Conservation (phyloP, 2,113 vertebrate species). For the Callipepla californica region DNA sequence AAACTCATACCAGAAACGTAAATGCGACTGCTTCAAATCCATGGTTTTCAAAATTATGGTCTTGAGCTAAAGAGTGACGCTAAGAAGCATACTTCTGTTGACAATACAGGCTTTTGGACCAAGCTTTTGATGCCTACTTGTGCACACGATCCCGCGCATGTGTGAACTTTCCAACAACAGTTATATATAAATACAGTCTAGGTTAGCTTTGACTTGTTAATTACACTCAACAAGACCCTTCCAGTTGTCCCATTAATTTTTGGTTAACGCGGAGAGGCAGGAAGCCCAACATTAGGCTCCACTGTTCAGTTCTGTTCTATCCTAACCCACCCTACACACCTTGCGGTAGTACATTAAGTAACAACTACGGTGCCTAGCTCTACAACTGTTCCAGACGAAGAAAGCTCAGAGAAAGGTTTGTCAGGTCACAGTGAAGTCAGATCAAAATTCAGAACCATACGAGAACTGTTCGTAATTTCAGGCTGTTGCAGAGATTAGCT, state of each 20-base stretch:
- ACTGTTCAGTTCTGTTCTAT: neutral
- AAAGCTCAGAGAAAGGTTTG: neutral
- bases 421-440: neutral
- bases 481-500: neutral
- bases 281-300: neutral
- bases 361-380: neutral
- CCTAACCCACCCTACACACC: neutral
- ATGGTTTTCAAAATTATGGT: neutral
- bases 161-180: neutral
- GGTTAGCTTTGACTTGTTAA: neutral
- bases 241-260: neutral
- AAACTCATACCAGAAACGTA: neutral
- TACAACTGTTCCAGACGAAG: neutral
- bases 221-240: neutral
- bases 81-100: neutral
- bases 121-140: neutral
- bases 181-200: neutral
- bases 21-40: neutral
- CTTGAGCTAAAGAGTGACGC: neutral
- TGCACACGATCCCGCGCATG: fast-evolving
- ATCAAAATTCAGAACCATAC: neutral
- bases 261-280: neutral
- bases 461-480: neutral
- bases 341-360: neutral
- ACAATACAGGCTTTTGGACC: neutral